Evolutionary conservation across 2,113 vertebrate species (phyloP).

Genomic region (Burhinus bistriatus): DNA sequence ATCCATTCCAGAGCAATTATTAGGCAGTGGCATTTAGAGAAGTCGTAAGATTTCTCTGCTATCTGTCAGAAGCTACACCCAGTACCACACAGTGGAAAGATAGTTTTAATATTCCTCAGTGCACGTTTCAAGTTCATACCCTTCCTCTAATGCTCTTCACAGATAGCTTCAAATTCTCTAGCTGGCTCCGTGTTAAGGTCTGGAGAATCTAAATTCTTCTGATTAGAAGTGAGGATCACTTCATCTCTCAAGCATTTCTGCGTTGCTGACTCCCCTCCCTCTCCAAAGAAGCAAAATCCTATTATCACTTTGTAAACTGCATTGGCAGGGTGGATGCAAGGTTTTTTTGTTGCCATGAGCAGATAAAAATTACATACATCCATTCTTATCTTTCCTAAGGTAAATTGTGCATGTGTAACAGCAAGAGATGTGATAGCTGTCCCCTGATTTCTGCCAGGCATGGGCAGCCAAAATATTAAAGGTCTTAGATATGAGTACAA

Average conservation of each 20-base stretch:
- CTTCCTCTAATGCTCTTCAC: neutral
- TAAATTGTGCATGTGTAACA: constrained; percentile 15
- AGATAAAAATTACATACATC: constrained; percentile 15
- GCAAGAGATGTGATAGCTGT: neutral
- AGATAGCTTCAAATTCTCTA: neutral
- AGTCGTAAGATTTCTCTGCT: neutral
- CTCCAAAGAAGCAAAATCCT: neutral
- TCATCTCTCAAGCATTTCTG: neutral
- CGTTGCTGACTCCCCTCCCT: neutral
- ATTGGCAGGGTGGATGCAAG: neutral
- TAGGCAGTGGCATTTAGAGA: neutral
- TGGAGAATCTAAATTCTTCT: neutral
- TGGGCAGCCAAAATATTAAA: neutral
- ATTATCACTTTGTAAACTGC: neutral
- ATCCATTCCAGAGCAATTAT: neutral
- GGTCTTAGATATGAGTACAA: neutral
- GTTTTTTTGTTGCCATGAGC: neutral
- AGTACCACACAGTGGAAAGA: neutral
- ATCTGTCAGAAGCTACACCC: neutral
- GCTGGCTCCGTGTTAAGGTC: neutral
- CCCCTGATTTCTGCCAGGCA: neutral
- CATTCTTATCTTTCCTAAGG: constrained; percentile 1
- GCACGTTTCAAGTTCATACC: neutral
- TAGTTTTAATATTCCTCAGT: neutral
- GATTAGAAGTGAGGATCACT: neutral